Conservation (phyloP, 2,797 vertebrate genomes). For the Tokudaia muenninki region DNA sequence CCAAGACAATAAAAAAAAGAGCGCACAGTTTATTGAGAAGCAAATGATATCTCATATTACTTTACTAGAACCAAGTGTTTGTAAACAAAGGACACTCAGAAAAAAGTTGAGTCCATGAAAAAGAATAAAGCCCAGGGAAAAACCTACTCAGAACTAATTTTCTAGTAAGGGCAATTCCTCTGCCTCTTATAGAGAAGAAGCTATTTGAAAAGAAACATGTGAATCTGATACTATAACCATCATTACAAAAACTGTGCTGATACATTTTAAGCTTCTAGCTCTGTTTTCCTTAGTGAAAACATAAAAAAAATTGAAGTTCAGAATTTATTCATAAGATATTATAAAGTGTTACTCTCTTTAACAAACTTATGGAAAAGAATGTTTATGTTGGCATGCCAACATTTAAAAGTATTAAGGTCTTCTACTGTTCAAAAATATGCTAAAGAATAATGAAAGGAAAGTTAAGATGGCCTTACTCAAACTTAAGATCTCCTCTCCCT, state of each 20-base stretch:
- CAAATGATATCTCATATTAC: neutral
- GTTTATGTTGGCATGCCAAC: slow-evolving; percentile 33
- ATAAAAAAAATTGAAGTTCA: slow-evolving; percentile 46
- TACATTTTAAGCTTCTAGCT: slow-evolving; percentile 32
- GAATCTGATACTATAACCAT: slow-evolving; percentile 16
- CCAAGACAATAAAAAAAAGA: slow-evolving; percentile 12
- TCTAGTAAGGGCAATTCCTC: neutral
- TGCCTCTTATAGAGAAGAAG: neutral
- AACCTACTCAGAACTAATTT: slow-evolving; percentile 11
- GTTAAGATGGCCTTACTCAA: slow-evolving; percentile 53
- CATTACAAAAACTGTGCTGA: slow-evolving; percentile 14
- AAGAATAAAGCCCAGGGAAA: neutral
- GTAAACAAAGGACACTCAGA: neutral
- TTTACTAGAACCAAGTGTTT: slow-evolving; percentile 53
- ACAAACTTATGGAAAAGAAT: slow-evolving; percentile 53
- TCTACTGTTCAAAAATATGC: slow-evolving; percentile 58
- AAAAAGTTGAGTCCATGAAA: neutral
- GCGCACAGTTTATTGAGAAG: neutral
- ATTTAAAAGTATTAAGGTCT: slow-evolving; percentile 25
- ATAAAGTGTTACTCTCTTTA: slow-evolving; percentile 52
- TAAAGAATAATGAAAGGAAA: slow-evolving; percentile 61
- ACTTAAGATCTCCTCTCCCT: neutral
- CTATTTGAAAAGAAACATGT: neutral
- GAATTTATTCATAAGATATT: slow-evolving; percentile 19
- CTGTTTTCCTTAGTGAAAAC: slow-evolving; percentile 40